These are phyloP conservation scores for Austrofundulus limnaeus DNA, from an alignment of 2,113 vertebrate species.

Conservation along the genomic window DNA sequence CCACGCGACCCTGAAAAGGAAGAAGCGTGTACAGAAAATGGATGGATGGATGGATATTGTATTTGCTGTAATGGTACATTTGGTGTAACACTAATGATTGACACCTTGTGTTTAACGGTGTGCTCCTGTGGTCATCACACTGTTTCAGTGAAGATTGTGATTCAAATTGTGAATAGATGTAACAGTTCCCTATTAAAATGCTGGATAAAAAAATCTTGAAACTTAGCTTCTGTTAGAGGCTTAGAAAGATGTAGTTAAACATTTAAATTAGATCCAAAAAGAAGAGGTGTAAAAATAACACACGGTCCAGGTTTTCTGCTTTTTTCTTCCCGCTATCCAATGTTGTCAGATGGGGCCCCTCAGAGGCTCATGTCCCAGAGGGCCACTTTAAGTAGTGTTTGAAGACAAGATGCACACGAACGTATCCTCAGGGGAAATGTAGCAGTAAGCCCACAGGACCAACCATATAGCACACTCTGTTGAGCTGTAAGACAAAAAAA, in stretches of 20 bases:
- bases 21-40: too few relatives aligned
- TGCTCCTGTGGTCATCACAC: too few relatives aligned
- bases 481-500: conserved; percentile 28
- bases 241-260: neutral
- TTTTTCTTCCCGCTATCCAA: conserved; percentile 12
- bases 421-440: conserved; percentile 45
- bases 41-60: too few relatives aligned
- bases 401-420: conserved; percentile 53
- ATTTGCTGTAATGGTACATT: too few relatives aligned
- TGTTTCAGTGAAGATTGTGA: too few relatives aligned
- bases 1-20: too few relatives aligned
- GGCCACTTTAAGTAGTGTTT: conserved; percentile 59
- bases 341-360: conserved; percentile 43
- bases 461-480: conserved; percentile 32
- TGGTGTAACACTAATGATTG: too few relatives aligned
- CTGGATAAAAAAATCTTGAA: neutral
- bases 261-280: neutral
- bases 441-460: conserved; percentile 54
- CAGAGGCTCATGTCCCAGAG: conserved; percentile 49
- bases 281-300: neutral
- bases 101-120: too few relatives aligned
- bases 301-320: conserved; percentile 13
- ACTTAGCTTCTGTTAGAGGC: neutral
- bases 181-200: too few relatives aligned
- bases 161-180: too few relatives aligned